Conservation (phyloP, 2,888 invertebrate species). For the Gymnosoma rotundatum region DNA sequence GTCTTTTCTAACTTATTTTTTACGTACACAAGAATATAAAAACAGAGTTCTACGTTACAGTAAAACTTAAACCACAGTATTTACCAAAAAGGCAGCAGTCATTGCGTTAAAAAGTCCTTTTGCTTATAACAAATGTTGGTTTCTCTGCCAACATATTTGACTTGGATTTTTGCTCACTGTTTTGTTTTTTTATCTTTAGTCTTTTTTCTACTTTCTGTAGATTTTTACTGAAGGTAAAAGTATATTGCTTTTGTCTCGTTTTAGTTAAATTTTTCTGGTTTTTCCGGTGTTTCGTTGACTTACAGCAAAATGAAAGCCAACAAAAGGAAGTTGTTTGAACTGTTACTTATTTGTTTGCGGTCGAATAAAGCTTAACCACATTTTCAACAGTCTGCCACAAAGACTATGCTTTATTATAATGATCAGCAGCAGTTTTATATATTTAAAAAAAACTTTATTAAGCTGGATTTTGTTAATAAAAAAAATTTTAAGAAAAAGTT, state of each 20-base stretch:
- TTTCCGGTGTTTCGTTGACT: slow-evolving; percentile 32
- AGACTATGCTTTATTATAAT: slow-evolving; percentile 68
- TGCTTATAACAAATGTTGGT: slow-evolving; percentile 45
- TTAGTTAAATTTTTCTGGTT: slow-evolving; percentile 7
- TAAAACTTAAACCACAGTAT: slow-evolving; percentile 54
- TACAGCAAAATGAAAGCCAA: slow-evolving; percentile 2
- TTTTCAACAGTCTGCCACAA: slow-evolving; percentile 69
- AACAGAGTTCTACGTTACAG: background rate
- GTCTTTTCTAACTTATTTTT: too few relatives aligned
- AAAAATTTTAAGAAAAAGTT: too few relatives aligned
- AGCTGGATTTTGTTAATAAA: background rate
- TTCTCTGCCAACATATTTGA: slow-evolving; percentile 45
- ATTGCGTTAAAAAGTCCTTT: slow-evolving; percentile 55
- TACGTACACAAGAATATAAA: background rate
- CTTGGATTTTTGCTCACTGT: background rate
- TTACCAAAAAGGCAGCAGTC: slow-evolving; percentile 61
- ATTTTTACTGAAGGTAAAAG: background rate
- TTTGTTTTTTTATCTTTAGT: background rate
- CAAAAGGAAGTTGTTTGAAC: slow-evolving; percentile 55
- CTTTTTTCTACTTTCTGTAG: too few relatives aligned
- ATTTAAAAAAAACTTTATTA: background rate
- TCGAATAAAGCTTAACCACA: slow-evolving; percentile 68
- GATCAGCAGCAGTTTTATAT: slow-evolving; percentile 26
- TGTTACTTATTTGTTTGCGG: slow-evolving; percentile 69
- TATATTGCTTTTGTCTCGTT: background rate